Base-by-base conservation (phyloP, 64 coral and sea anemone species). In the Hydrozoanthus tunicans region DNA sequence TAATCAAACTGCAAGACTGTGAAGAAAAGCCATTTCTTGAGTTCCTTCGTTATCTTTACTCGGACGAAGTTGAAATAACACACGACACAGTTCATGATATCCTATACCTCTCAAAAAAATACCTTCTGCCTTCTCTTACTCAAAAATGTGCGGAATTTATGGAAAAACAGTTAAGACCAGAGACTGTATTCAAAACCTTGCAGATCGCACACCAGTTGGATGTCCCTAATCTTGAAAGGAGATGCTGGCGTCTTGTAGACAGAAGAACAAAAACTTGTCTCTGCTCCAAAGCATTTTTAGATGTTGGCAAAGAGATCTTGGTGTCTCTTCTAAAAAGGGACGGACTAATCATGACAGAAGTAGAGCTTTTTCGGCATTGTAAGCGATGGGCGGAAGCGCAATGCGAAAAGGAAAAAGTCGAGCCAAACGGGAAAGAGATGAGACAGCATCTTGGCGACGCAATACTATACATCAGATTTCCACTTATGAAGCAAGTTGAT, bases 241-340 rank as follows among this genome's bases (percentile, higher is more conserved):
- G 62, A 81, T 91, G 90, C 64, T 91, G 90, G 90, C 77, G 79
- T 51, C 64, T 91, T 27, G 57, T 91, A 9, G 90, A 91, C 57
- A 78, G 77, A 10, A 81, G 71, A 53, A 91, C 90, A 81, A 81
- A 80, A 71, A 63, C 64, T 8, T 79, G 77, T 10, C n/a, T 91
- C 6, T 71, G 57, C 20, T 70, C 77, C 5, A 64, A 71, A 7
- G 51, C 90, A 3, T 91, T 91, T 62, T 72, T 69, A 25, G 78
- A 91, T 57, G 57, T 78, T 70, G 65, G 81, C 53, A 81, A 27
- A 72, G 78, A 91, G 26, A 51, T 81, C 6, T 17, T 91, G 78
- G 68, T 71, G 70, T 59, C 68, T 62, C 66, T 91, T 51, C 79
- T 91, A 4, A 82, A 83, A 91, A 59, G 90, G n/a, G 79, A 91